Percentiles rank a stretch among this genome's conserved stretches.
phyloP scores from a whole-genome alignment of 2,113 vertebrate genomes.

The Nymphicus hollandicus region DNA sequence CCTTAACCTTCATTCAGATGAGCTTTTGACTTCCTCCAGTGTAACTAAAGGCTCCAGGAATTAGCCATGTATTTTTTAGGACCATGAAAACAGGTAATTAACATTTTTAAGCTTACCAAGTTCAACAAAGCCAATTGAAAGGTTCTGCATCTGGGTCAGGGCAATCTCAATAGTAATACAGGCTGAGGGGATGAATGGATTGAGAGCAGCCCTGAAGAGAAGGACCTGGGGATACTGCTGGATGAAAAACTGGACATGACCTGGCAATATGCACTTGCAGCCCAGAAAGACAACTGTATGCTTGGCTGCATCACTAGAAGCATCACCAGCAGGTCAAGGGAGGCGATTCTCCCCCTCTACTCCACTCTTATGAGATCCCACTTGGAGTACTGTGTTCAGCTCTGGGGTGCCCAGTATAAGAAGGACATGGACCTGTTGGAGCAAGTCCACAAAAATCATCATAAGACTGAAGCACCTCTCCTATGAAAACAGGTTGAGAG shows the following conservation, averaged over 20 bases:
- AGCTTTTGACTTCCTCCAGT: background rate
- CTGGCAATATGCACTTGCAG: background rate
- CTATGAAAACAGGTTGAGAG: accelerated
- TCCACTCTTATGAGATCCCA: accelerated
- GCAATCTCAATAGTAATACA: background rate
- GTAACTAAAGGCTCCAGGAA: background rate
- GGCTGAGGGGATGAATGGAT: background rate
- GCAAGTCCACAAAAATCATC: accelerated
- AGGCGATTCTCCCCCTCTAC: background rate
- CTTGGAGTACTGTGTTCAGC: background rate
- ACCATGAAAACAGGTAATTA: background rate
- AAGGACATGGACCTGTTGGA: background rate
- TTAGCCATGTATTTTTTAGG: background rate
- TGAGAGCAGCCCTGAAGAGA: background rate
- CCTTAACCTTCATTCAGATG: background rate
- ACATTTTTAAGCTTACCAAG: background rate
- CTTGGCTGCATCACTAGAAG: background rate
- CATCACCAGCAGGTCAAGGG: accelerated
- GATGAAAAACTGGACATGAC: background rate
- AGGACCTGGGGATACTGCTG: background rate
- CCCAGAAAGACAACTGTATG: accelerated
- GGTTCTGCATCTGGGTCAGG: background rate
- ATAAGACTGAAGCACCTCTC: background rate
- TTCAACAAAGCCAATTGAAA: background rate
- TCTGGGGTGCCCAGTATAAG: accelerated